A percentile compares a stretch with the other conserved stretches of the same genome.
These are phyloP conservation scores for Picus viridis DNA, from an alignment of 2,797 vertebrate genomes.

Conservation along the genomic window DNA sequence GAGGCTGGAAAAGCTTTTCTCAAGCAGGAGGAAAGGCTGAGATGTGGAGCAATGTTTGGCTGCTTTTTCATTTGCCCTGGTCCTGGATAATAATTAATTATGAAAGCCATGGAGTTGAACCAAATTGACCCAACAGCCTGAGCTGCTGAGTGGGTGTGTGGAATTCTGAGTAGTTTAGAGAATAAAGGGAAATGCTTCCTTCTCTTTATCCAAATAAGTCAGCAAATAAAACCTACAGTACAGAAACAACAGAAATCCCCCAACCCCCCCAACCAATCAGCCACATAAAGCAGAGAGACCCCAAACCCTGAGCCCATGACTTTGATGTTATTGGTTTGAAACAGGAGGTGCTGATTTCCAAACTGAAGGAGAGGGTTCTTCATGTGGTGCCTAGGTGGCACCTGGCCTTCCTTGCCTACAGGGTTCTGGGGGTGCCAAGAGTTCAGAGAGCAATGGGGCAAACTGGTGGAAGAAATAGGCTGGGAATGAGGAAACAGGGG, in stretches of 20 bases:
- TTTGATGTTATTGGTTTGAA: neutral
- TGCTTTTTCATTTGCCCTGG: neutral
- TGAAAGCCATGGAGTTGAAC: neutral
- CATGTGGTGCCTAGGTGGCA: neutral
- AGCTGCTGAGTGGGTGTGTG: neutral
- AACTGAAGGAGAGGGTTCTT: neutral
- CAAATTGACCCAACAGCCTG: neutral
- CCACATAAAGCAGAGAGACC: no score
- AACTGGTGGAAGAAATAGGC: neutral
- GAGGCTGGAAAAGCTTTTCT: conserved; percentile 13
- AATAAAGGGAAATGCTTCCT: neutral
- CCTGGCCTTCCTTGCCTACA: neutral
- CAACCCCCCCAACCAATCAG: no score
- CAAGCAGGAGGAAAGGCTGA: neutral
- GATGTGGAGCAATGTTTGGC: neutral
- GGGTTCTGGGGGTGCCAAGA: neutral
- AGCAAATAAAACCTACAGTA: no score
- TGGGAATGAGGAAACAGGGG: no score
- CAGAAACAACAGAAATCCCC: no score
- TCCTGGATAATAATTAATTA: neutral
- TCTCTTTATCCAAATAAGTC: neutral
- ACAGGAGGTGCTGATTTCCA: neutral
- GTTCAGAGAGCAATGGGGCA: neutral
- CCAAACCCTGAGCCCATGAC: neutral
- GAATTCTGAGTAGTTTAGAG: neutral